A percentile compares a stretch with the other conserved stretches of the same genome.
Evolutionary conservation across 2,888 invertebrate species (phyloP).

Genomic region (Heterodera filipjevi): DNA sequence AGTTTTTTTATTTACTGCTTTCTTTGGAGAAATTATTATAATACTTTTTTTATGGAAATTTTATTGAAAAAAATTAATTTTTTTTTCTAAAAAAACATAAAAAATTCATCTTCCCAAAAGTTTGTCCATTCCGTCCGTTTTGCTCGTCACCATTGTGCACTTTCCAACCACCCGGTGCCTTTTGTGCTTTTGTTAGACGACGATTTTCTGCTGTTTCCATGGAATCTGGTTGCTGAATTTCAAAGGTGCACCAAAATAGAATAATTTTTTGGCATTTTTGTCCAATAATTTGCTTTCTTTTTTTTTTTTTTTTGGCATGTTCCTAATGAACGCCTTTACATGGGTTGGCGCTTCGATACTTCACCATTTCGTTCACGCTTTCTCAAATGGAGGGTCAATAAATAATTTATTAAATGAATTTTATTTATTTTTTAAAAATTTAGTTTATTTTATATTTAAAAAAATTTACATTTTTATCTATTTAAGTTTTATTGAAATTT

Average conservation of each 20-base stretch:
- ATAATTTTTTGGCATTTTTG: conserved; percentile 8
- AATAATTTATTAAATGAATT: not conserved
- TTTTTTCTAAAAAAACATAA: not conserved
- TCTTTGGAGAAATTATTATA: too few species aligned
- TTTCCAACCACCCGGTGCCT: conserved; percentile 38
- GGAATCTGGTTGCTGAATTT: conserved; percentile 29
- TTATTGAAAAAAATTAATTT: too few species aligned
- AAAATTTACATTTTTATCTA: not conserved
- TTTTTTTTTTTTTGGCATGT: conserved; percentile 34
- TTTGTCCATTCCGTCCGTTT: conserved; percentile 38
- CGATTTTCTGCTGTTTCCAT: conserved; percentile 52
- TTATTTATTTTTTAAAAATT: not conserved
- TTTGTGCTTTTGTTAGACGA: conserved; percentile 60
- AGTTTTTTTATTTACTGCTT: too few species aligned
- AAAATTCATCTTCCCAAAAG: not conserved
- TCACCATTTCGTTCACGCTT: conserved; percentile 56
- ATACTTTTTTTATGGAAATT: too few species aligned
- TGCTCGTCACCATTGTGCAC: conserved; percentile 34
- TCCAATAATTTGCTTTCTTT: too few species aligned
- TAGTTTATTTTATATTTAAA: not conserved
- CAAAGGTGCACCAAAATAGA: conserved; percentile 12
- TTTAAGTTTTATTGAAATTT: too few species aligned
- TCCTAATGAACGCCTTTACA: conserved; percentile 47
- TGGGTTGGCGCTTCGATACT: conserved; percentile 56
- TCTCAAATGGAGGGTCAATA: conserved; percentile 52